These are phyloP conservation scores for Diadegma fenestrale DNA, from an alignment of 2,888 invertebrate genomes.

Conservation along the genomic window DNA sequence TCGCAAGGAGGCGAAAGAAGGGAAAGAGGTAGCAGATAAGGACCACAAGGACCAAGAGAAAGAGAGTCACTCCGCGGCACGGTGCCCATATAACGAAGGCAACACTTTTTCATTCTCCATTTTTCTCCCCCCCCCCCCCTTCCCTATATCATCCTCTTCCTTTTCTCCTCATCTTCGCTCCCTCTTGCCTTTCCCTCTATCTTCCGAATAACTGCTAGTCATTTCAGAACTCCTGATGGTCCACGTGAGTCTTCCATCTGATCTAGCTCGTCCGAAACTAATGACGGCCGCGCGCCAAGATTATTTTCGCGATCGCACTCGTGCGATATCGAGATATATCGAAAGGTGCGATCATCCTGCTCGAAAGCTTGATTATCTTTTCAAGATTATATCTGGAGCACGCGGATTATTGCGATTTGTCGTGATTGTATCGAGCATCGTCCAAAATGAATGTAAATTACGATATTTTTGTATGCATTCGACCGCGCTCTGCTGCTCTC, in stretches of 20 bases:
- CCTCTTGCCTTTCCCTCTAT: neutral
- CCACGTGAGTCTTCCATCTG: neutral
- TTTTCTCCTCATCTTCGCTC: neutral
- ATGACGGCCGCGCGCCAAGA: neutral
- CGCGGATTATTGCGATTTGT: neutral
- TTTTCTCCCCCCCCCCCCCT: constrained; percentile 13
- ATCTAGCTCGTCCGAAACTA: constrained; percentile 1
- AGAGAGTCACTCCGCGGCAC: constrained; percentile 24
- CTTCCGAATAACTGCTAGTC: neutral
- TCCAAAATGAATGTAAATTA: neutral
- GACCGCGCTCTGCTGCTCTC: no score
- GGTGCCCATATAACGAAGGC: constrained; percentile 42
- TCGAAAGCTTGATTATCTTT: neutral
- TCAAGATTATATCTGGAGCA: neutral
- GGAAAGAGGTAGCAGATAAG: constrained; percentile 54
- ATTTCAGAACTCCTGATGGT: neutral
- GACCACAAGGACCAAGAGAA: constrained; percentile 50
- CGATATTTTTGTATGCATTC: no score
- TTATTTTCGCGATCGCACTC: neutral
- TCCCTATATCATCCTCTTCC: constrained; percentile 35
- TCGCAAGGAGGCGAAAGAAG: constrained; percentile 56
- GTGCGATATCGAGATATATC: neutral
- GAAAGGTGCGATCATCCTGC: neutral
- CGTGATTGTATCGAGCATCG: neutral
- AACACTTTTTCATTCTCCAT: constrained; percentile 31